A percentile compares a stretch with the other conserved stretches of the same genome.
Conservation (phyloP, 2,113 vertebrate species). For the Taurulus bubalis region DNA sequence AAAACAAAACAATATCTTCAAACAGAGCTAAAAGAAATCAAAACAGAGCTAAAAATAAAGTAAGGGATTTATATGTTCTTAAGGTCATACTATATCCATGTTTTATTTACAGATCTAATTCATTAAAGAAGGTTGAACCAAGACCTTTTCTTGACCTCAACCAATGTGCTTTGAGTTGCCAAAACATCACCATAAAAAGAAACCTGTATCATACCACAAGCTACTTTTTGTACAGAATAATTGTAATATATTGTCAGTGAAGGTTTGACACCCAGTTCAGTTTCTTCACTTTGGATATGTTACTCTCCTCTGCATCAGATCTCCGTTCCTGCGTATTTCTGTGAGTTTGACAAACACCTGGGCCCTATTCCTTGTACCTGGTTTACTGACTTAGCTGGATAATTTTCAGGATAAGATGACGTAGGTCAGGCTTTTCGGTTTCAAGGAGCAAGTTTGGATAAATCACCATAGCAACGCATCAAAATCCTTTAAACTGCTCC, state of each 20-base stretch:
- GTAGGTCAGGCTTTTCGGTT: too few species aligned
- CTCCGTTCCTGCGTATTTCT: slow-evolving; percentile 17
- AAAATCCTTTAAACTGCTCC: too few species aligned
- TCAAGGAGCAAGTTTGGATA: too few species aligned
- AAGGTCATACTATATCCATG: neutral
- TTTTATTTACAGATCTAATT: neutral
- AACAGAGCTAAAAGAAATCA: too few species aligned
- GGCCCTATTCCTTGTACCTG: too few species aligned
- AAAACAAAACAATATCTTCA: too few species aligned
- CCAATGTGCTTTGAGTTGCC: neutral
- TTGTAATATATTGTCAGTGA: neutral
- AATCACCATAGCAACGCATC: too few species aligned
- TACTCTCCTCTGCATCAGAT: slow-evolving; percentile 7
- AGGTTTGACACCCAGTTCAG: neutral
- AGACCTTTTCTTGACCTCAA: neutral
- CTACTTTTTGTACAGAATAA: neutral
- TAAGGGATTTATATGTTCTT: neutral
- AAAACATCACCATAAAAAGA: neutral
- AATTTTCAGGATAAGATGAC: too few species aligned
- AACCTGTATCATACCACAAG: neutral
- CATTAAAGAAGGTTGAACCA: neutral
- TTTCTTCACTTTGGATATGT: slow-evolving; percentile 4
- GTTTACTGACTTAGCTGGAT: too few species aligned
- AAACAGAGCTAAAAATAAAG: neutral
- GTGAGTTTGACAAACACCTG: slow-evolving; percentile 30